Evolutionary conservation across 2,113 vertebrate species (phyloP).

Genomic region (Catharus fuscescens): DNA sequence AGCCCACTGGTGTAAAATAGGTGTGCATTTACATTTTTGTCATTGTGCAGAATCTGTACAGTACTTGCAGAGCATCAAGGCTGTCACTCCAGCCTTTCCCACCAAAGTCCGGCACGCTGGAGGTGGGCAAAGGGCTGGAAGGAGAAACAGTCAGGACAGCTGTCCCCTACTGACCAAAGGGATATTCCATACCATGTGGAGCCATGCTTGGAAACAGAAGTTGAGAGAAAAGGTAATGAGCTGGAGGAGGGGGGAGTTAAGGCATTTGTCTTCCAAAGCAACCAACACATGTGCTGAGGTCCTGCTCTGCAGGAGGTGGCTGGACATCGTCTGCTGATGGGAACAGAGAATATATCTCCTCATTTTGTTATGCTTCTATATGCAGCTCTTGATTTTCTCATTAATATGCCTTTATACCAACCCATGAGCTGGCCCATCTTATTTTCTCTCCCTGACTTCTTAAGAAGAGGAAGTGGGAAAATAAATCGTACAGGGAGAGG

Average conservation of each 20-base stretch:
- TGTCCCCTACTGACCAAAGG: not conserved
- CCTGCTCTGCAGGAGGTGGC: not conserved
- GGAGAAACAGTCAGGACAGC: not conserved
- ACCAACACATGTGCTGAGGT: not conserved
- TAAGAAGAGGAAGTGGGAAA: not conserved
- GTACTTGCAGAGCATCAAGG: not conserved
- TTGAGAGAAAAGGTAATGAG: not conserved
- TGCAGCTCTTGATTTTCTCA: not conserved
- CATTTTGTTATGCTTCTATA: not conserved
- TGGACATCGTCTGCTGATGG: not conserved
- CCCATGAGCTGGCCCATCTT: not conserved
- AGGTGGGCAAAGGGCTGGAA: not conserved
- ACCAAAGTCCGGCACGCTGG: not conserved
- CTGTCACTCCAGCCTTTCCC: not conserved
- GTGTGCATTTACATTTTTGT: not conserved
- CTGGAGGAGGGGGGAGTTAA: accelerated
- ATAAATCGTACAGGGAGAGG: accelerated
- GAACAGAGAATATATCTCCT: not conserved
- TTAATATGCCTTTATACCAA: not conserved
- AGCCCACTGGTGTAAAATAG: constrained; percentile 4
- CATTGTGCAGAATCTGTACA: not conserved
- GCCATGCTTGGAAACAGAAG: not conserved
- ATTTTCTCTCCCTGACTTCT: not conserved
- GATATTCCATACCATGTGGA: not conserved
- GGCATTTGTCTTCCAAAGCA: not conserved